Conservation (phyloP, 2,888 invertebrate genomes). For the Eupithecia tripunctaria region DNA sequence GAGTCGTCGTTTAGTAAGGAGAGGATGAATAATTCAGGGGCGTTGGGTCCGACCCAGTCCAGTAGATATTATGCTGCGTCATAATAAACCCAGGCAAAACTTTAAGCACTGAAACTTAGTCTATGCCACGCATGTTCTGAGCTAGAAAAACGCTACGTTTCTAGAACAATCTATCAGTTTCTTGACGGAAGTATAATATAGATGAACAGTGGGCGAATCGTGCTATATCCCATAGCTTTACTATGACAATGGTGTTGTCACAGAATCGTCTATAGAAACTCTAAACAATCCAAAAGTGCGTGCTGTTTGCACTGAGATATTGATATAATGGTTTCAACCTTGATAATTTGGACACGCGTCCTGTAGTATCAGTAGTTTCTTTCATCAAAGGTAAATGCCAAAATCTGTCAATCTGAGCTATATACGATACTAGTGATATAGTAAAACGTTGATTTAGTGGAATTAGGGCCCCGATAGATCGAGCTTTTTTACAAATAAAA, state of each 20-base stretch:
- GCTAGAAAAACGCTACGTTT: conserved; percentile 24
- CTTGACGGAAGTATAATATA: not conserved
- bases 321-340: not conserved
- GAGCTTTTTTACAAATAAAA: not conserved
- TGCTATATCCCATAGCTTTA: not conserved
- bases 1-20: conserved; percentile 60
- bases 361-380: not conserved
- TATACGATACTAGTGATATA: not conserved
- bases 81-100: conserved; percentile 57
- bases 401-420: not conserved
- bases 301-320: not conserved
- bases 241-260: not conserved
- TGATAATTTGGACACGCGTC: not conserved
- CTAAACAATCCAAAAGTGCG: not conserved
- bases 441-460: not conserved
- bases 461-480: not conserved
- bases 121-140: conserved; percentile 44
- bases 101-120: conserved; percentile 46
- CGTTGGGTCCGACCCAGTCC: conserved; percentile 46
- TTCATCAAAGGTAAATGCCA: not conserved
- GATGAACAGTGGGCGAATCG: not conserved
- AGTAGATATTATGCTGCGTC: conserved; percentile 53
- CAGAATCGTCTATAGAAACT: not conserved
- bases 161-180: conserved; percentile 11
- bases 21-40: conserved; percentile 66